Conservation (phyloP, 2,113 vertebrate genomes). For the Tachysurus vachellii region DNA sequence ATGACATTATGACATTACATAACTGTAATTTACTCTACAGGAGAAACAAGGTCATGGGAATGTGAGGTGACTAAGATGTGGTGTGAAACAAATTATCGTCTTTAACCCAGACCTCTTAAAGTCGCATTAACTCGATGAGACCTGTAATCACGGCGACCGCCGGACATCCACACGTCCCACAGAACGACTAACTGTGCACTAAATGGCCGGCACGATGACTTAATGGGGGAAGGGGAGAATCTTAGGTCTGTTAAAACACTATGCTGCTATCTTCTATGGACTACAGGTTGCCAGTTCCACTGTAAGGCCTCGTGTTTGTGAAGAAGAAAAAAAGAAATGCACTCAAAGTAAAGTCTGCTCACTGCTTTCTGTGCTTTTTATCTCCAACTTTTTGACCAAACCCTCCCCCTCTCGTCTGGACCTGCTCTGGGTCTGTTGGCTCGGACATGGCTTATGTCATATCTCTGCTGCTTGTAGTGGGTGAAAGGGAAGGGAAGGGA, state of each 20-base stretch:
- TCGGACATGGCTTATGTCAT: slow-evolving; percentile 50
- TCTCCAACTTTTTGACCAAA: not conserved
- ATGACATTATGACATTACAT: too few species aligned
- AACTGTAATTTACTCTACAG: not conserved
- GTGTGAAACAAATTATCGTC: slow-evolving; percentile 44
- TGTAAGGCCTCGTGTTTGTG: not conserved
- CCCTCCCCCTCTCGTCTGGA: slow-evolving; percentile 41
- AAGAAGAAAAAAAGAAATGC: not conserved
- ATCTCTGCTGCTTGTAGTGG: slow-evolving; percentile 35
- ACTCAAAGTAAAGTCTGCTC: slow-evolving; percentile 25
- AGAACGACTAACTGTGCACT: slow-evolving; percentile 18
- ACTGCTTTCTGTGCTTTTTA: slow-evolving; percentile 26
- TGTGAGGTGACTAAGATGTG: slow-evolving; percentile 8
- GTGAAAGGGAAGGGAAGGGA: slow-evolving; percentile 16
- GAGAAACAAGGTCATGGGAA: slow-evolving; percentile 21
- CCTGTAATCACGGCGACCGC: slow-evolving; percentile 57
- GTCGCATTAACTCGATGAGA: slow-evolving; percentile 45
- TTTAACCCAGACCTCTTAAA: slow-evolving; percentile 37
- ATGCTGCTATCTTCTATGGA: not conserved
- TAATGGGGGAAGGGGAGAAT: not conserved
- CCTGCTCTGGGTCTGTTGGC: slow-evolving; percentile 48
- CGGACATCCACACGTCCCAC: slow-evolving; percentile 37
- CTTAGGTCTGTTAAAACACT: not conserved
- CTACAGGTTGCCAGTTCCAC: not conserved
- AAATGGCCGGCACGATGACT: slow-evolving; percentile 23